phyloP scores from a whole-genome alignment of 2,888 invertebrate species.

The Xylophagus ater region DNA sequence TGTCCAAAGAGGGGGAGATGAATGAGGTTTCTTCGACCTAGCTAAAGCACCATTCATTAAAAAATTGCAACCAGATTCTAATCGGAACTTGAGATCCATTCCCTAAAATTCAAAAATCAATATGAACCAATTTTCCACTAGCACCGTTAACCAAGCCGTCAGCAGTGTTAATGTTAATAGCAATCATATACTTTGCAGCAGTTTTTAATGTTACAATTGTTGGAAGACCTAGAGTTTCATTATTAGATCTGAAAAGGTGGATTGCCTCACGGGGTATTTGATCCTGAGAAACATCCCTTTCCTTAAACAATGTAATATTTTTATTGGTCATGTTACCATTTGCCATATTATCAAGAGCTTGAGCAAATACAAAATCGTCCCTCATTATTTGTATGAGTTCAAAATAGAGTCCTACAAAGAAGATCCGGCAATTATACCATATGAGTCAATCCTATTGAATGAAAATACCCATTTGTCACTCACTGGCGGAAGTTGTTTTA shows the following conservation, averaged over 20 bases:
- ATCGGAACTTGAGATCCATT: background rate
- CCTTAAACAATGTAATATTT: slow-evolving; percentile 19
- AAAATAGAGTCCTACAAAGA: too few relatives aligned
- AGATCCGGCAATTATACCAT: too few relatives aligned
- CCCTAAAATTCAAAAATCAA: too few relatives aligned
- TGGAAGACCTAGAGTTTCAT: too few relatives aligned
- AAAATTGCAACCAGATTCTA: slow-evolving; percentile 6
- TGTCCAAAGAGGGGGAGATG: background rate
- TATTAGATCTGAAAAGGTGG: slow-evolving; percentile 2
- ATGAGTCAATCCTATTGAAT: too few relatives aligned
- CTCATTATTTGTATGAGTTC: too few relatives aligned
- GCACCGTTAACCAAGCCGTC: slow-evolving; percentile 10
- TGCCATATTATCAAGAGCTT: too few relatives aligned
- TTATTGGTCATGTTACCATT: slow-evolving; percentile 20
- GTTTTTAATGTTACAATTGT: too few relatives aligned
- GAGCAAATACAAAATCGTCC: too few relatives aligned
- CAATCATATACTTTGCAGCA: background rate
- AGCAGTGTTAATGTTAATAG: slow-evolving; percentile 5
- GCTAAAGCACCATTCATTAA: background rate
- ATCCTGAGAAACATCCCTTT: slow-evolving; percentile 1
- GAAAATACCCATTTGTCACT: too few relatives aligned
- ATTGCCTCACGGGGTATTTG: background rate
- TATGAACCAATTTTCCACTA: slow-evolving; percentile 1
- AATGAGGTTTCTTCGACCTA: background rate
- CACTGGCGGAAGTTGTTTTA: too few relatives aligned